A percentile compares a stretch with the other conserved stretches of the same genome.
Conservation (phyloP, 2,888 invertebrate species). For the Melikaiella ostensackeni region DNA sequence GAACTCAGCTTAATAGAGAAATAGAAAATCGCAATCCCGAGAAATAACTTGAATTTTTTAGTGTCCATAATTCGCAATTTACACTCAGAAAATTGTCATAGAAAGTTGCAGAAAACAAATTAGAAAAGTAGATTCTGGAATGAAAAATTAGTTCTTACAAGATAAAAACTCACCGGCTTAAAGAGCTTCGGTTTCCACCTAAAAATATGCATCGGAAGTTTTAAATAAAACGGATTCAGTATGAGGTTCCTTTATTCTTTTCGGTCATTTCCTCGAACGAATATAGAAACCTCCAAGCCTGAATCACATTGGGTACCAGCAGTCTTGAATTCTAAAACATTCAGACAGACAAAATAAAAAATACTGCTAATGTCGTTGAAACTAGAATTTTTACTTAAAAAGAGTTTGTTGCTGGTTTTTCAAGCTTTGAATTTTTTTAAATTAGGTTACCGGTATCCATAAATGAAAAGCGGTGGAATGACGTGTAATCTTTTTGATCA, state of each 20-base stretch:
- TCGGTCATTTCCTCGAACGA: not conserved
- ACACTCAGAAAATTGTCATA: slow-evolving; percentile 3
- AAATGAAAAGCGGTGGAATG: not conserved
- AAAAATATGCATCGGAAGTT: not conserved
- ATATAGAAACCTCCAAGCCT: not conserved
- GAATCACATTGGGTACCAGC: not conserved
- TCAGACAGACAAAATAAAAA: not conserved
- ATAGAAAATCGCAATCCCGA: slow-evolving; percentile 2
- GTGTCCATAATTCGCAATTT: not conserved
- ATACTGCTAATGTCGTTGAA: not conserved
- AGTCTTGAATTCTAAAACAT: too few species aligned
- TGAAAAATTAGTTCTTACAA: not conserved
- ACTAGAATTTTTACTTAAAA: not conserved
- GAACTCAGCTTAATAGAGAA: not conserved
- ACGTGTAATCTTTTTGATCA: not conserved
- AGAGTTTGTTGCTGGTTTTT: not conserved
- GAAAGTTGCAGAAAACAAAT: slow-evolving; percentile 9
- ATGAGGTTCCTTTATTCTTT: not conserved
- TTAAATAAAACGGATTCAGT: not conserved
- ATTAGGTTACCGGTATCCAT: not conserved
- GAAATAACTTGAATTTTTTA: not conserved
- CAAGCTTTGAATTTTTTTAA: not conserved
- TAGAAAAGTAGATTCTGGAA: not conserved
- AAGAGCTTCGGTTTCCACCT: not conserved
- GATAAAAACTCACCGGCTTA: not conserved